Conservation (phyloP, 2,797 vertebrate genomes). For the Todus mexicanus region DNA sequence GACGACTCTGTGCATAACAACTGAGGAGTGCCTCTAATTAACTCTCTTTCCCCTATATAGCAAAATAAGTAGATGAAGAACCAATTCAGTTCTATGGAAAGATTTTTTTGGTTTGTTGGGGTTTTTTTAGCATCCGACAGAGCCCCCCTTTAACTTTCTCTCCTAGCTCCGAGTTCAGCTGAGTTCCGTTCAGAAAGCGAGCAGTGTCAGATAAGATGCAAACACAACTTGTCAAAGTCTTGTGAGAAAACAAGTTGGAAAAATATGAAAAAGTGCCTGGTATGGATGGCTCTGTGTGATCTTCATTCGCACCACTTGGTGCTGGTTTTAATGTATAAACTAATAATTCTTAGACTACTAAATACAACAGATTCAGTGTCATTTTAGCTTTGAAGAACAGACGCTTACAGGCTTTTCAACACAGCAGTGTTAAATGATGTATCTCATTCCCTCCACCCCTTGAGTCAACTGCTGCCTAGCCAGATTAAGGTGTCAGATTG, state of each 20-base stretch:
- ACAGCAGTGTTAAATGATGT: slow-evolving; percentile 90
- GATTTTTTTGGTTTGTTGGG: not conserved
- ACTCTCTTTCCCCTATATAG: not conserved
- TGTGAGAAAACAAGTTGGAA: slow-evolving; percentile 45
- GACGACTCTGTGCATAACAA: not conserved
- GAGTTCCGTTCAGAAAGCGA: not conserved
- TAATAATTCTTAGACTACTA: slow-evolving; percentile 76
- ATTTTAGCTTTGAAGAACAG: slow-evolving; percentile 82
- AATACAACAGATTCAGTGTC: slow-evolving; percentile 77
- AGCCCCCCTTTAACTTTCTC: not conserved
- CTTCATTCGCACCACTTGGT: slow-evolving; percentile 63
- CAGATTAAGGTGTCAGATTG: slow-evolving; percentile 93
- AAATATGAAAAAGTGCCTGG: slow-evolving; percentile 40
- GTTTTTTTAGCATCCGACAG: not conserved
- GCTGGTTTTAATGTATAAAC: slow-evolving; percentile 74
- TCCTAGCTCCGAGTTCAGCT: not conserved
- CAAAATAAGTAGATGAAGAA: not conserved
- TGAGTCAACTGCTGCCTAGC: slow-evolving; percentile 88
- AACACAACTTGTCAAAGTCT: slow-evolving; percentile 43
- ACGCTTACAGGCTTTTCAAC: slow-evolving; percentile 89
- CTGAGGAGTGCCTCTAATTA: not conserved
- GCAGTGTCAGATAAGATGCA: slow-evolving; percentile 25
- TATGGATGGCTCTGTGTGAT: slow-evolving; percentile 29
- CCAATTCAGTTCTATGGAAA: not conserved
- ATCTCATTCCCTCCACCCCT: slow-evolving; percentile 82